Conservation (phyloP, 2,797 vertebrate genomes). For the Xenopus petersii region DNA sequence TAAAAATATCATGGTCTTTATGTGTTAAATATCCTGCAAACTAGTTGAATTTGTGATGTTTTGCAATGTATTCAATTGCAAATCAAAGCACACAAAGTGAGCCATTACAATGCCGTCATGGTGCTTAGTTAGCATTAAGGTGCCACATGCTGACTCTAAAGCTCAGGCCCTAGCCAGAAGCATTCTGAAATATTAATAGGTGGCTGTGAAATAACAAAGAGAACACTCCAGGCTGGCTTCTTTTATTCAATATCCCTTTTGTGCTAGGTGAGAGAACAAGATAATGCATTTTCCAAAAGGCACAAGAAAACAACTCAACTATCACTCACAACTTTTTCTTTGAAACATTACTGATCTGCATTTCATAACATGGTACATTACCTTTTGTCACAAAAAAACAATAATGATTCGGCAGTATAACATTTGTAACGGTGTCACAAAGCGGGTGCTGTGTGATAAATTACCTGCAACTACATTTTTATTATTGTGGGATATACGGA, state of each 20-base stretch:
- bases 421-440: neutral
- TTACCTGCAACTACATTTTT: neutral
- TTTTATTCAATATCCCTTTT: constrained; percentile 9
- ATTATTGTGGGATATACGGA: neutral
- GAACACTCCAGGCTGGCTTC: constrained; percentile 17
- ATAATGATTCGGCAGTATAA: neutral
- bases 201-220: constrained; percentile 19
- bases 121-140: neutral
- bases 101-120: constrained; percentile 1
- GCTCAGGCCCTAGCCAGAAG: neutral
- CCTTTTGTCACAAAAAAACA: constrained; percentile 27
- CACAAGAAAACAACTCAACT: neutral
- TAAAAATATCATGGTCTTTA: neutral
- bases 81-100: neutral
- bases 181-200: constrained; percentile 27
- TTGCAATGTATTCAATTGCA: neutral
- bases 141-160: constrained; percentile 11
- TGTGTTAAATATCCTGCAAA: neutral
- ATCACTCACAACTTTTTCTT: constrained; percentile 6
- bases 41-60: neutral
- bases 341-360: constrained; percentile 10
- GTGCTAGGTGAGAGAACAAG: constrained; percentile 8
- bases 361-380: constrained; percentile 28
- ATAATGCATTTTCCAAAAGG: constrained; percentile 10
- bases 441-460: neutral